These are phyloP conservation scores for Psittacula cyanocephala DNA, from an alignment of 2,113 vertebrate species.

Conservation along the genomic window DNA sequence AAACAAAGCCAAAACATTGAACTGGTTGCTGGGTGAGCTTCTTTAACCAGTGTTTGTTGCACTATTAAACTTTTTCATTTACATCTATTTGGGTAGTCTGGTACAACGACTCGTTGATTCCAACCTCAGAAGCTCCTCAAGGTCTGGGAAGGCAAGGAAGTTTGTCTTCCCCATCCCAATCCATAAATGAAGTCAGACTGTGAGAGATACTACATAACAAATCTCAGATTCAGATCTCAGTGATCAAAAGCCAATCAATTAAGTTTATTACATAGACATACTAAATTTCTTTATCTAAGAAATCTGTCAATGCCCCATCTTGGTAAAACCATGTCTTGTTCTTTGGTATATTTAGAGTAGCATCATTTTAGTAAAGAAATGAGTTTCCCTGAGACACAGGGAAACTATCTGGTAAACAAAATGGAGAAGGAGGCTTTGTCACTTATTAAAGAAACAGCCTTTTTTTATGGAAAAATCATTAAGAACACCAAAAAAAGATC, in stretches of 20 bases:
- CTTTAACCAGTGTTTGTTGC: background rate
- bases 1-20: background rate
- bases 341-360: background rate
- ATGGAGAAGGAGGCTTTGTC: background rate
- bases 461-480: background rate
- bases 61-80: background rate
- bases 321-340: background rate
- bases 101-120: background rate
- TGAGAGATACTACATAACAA: background rate
- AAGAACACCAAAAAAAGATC: background rate
- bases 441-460: background rate
- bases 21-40: background rate
- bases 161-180: background rate
- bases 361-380: background rate
- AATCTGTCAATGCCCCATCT: accelerated
- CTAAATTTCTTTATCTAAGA: background rate
- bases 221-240: background rate
- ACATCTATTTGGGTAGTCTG: background rate
- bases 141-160: background rate
- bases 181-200: background rate
- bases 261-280: background rate
- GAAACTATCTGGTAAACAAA: background rate
- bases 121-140: background rate
- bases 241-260: background rate
- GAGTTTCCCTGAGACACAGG: background rate